Evolutionary conservation across 2,797 vertebrate species (phyloP), one percentile per base, ranked within the genome.

Genomic region (Sparidentex hasta): DNA sequence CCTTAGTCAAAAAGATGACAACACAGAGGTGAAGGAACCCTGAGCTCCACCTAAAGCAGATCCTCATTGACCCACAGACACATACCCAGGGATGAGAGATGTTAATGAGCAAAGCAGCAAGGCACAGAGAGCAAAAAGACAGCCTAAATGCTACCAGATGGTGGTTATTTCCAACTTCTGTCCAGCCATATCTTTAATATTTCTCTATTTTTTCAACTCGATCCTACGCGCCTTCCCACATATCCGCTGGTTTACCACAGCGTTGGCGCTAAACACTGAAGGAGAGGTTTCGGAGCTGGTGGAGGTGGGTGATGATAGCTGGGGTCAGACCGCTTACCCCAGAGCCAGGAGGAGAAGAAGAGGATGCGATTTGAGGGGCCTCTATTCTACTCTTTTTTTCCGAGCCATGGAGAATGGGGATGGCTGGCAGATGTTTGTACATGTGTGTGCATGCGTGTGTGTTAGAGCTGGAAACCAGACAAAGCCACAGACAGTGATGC

Each of bases 131-230:
- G 76, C 66, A 74, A 77, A 79, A 77, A 80, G 55, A 78, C 66
- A 44, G 77, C 61, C 70, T 94, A 93, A 94, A 91, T 50, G 81
- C 85, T 90, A 90, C 91, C 93, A 95, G 93, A 94, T 95, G 94
- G 85, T 5, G 12, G 41, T 72, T 58, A 63, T 74, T 74, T 83
- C 61, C 81, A 78, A 73, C 72, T 52, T 82, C 80, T 77, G 67
- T 79, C 86, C 82, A 69, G 65, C 20, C 54, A 43, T 87, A 83
- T 83, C 87, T 87, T 83, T 85, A 84, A 87, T 84, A 82, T 85
- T 83, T 86, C 71, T 87, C 64, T 47, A 52, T 86, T 80, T 87
- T 82, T 78, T 90, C 7, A 25, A 55, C 38, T 70, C 74, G 14
- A 25, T 81, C 83, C 63, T 55, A 33, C 83, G 25, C 78, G 48